Conservation (phyloP, 1,140 invertebrate species). For the Drosophila varians region DNA sequence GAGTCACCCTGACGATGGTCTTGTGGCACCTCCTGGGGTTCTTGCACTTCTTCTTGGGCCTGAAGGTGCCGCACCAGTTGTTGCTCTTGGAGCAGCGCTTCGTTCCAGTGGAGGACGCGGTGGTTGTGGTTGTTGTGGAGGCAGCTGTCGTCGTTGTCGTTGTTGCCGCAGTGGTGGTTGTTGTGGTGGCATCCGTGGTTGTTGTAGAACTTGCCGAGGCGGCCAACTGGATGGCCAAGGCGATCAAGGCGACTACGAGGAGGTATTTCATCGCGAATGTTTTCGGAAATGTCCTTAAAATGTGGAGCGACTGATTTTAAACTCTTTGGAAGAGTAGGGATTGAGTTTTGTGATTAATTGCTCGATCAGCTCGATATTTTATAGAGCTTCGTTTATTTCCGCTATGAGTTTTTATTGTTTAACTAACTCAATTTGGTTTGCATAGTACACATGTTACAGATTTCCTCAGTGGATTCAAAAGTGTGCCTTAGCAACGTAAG, state of each 20-base stretch:
- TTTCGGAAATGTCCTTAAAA: not conserved
- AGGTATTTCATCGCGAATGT: constrained; percentile 10
- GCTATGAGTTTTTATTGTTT: not conserved
- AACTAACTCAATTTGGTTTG: not conserved
- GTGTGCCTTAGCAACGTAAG: not conserved
- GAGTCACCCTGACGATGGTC: not conserved
- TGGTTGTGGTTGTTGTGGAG: constrained; percentile 6
- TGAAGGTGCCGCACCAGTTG: constrained; percentile 4
- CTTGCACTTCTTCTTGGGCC: constrained; percentile 3
- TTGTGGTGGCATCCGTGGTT: not conserved
- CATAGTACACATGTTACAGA: not conserved
- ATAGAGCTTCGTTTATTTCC: not conserved
- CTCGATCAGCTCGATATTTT: not conserved
- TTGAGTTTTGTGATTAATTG: constrained; percentile 5
- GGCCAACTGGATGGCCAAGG: constrained; percentile 10
- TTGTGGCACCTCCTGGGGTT: constrained; percentile 2
- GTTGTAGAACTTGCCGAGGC: not conserved
- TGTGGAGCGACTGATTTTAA: not conserved
- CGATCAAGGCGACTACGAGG: not conserved
- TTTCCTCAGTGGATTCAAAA: not conserved
- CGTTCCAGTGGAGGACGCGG: constrained; percentile 6
- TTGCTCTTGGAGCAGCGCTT: not conserved
- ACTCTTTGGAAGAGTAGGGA: not conserved
- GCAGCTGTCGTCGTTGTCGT: not conserved
- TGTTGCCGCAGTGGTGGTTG: not conserved